A percentile compares a stretch with the other conserved stretches of the same genome.
Evolutionary conservation across 2,888 invertebrate genomes (phyloP).

Genomic region (Apotomis turbidana): DNA sequence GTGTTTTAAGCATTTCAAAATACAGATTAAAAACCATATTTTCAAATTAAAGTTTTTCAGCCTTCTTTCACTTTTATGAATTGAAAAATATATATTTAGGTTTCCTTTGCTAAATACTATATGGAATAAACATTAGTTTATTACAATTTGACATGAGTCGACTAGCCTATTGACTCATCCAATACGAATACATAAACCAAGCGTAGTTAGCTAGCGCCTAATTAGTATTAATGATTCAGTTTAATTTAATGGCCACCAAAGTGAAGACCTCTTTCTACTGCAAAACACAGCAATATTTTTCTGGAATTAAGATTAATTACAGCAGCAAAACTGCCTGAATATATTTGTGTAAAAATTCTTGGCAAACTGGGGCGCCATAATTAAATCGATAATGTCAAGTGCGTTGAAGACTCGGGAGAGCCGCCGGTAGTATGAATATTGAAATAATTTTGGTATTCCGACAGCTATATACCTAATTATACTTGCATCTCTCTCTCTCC

Average conservation of each 20-base stretch:
- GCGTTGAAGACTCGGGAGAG: conserved; percentile 3
- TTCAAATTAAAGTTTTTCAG: no score
- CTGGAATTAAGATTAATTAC: conserved; percentile 43
- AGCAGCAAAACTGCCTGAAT: conserved; percentile 19
- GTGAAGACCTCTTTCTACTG: conserved; percentile 37
- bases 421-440: conserved; percentile 5
- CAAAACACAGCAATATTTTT: conserved; percentile 39
- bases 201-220: conserved; percentile 44
- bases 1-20: no score
- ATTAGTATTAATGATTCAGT: conserved; percentile 51
- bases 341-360: conserved; percentile 31
- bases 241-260: conserved; percentile 26
- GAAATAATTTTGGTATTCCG: conserved; percentile 1
- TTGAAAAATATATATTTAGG: no score
- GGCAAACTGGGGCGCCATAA: conserved; percentile 36
- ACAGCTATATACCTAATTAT: not conserved
- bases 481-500: no score
- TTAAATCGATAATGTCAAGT: conserved; percentile 39
- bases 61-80: no score
- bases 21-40: no score
- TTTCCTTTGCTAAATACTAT: no score
- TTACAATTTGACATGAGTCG: no score
- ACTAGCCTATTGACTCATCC: conserved; percentile 12
- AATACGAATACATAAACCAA: conserved; percentile 4
- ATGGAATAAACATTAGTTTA: no score